Evolutionary conservation across 1,140 invertebrate genomes (phyloP).

Genomic region (Ceratina australensis): DNA sequence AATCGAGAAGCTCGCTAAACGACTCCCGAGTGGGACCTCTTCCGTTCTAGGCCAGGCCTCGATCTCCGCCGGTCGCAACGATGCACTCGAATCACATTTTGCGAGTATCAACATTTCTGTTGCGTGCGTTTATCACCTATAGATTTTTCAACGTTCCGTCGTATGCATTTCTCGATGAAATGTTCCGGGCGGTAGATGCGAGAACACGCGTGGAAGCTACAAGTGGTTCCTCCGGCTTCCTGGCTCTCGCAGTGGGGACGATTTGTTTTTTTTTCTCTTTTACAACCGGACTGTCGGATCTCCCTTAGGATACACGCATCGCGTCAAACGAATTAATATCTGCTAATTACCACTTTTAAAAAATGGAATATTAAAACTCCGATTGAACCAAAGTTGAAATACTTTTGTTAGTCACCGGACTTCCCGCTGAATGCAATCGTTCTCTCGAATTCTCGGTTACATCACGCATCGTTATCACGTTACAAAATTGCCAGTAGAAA

Average conservation of each 20-base stretch:
- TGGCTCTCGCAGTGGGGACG: background rate
- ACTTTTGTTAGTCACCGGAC: no score
- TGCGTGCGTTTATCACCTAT: background rate
- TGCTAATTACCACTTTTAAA: no score
- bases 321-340: no score
- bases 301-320: background rate
- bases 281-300: background rate
- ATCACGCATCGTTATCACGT: no score
- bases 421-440: no score
- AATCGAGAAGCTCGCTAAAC: slow-evolving; percentile 41
- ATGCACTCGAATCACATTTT: background rate
- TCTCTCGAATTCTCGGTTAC: no score
- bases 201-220: slow-evolving; percentile 24
- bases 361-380: no score
- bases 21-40: background rate
- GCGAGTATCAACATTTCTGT: slow-evolving; percentile 16
- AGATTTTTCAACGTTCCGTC: background rate
- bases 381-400: no score
- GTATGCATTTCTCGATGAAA: background rate
- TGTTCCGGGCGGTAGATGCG: background rate
- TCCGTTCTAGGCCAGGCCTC: slow-evolving; percentile 22
- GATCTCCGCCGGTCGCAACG: background rate
- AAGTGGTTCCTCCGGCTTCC: slow-evolving; percentile 34
- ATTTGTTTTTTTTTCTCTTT: background rate
- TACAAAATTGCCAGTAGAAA: no score